Percentiles rank a stretch among this genome's conserved stretches.
phyloP scores from a whole-genome alignment of 1,140 invertebrate species.

The Physella acuta region DNA sequence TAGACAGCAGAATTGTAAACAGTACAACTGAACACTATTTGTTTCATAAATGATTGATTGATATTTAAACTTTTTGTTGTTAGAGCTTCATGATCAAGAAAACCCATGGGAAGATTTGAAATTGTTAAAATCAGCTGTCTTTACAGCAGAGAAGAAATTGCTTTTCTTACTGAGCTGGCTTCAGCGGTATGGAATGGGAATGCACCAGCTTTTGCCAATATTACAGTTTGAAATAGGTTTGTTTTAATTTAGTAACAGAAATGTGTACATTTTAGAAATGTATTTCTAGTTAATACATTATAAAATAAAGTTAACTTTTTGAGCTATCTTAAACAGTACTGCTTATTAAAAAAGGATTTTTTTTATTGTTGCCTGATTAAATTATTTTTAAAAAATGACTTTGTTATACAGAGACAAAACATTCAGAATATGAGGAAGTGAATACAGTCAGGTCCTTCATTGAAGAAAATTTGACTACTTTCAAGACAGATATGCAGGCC shows the following conservation, averaged over 20 bases:
- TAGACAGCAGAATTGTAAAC: neutral
- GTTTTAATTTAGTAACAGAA: too few species aligned
- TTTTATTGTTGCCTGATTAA: neutral
- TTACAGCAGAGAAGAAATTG: slow-evolving; percentile 21
- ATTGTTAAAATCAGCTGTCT: slow-evolving; percentile 2
- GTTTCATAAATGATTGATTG: neutral
- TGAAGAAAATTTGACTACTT: slow-evolving; percentile 2
- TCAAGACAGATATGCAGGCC: neutral
- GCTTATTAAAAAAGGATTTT: neutral
- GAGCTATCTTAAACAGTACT: neutral
- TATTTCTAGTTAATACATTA: neutral
- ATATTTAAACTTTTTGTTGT: neutral
- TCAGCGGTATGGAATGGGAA: slow-evolving; percentile 17
- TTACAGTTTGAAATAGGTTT: slow-evolving; percentile 24
- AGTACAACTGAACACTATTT: neutral
- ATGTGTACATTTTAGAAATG: too few species aligned
- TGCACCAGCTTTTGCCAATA: slow-evolving; percentile 13
- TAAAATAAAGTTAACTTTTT: neutral
- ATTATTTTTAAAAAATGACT: neutral
- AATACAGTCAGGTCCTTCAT: slow-evolving; percentile 8
- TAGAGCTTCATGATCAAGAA: neutral
- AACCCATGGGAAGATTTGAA: neutral
- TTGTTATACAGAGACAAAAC: slow-evolving; percentile 15
- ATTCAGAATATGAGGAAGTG: slow-evolving; percentile 11
- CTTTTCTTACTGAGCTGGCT: slow-evolving; percentile 19